phyloP scores from a whole-genome alignment of 2,113 vertebrate genomes.

The Zosterops japonicus region DNA sequence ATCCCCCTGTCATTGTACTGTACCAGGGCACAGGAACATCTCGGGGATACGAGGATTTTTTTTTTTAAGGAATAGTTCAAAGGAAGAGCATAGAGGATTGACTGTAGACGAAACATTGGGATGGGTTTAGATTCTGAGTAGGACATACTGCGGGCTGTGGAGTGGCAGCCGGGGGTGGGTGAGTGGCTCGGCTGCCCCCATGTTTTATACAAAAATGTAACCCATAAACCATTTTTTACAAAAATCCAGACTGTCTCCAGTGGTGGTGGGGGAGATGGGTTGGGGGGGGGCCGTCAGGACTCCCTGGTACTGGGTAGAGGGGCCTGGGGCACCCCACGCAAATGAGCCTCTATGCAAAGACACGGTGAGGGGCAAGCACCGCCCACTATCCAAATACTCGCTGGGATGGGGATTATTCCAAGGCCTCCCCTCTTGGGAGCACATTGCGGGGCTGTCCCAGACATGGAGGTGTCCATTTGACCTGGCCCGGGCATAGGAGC shows the following conservation, averaged over 20 bases:
- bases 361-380: accelerated
- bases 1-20: constrained; percentile 69
- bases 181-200: constrained; percentile 77
- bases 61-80: constrained; percentile 73
- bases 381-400: accelerated
- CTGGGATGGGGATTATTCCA: accelerated
- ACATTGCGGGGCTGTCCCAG: neutral
- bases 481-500: accelerated
- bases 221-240: constrained; percentile 92
- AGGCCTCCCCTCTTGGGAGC: neutral
- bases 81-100: constrained; percentile 72
- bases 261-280: neutral
- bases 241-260: neutral
- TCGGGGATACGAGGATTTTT: constrained; percentile 72
- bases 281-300: neutral
- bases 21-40: constrained; percentile 68
- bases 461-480: neutral
- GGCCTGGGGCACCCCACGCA: accelerated
- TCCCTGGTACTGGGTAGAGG: accelerated
- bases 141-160: constrained; percentile 65
- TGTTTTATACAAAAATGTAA: constrained; percentile 94
- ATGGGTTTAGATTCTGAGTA: constrained; percentile 82
- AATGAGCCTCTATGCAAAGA: no score
- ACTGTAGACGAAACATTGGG: constrained; percentile 78
- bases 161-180: neutral